These are phyloP conservation scores for Hippocampus kuda DNA, from an alignment of 2,797 vertebrate species.

Conservation along the genomic window DNA sequence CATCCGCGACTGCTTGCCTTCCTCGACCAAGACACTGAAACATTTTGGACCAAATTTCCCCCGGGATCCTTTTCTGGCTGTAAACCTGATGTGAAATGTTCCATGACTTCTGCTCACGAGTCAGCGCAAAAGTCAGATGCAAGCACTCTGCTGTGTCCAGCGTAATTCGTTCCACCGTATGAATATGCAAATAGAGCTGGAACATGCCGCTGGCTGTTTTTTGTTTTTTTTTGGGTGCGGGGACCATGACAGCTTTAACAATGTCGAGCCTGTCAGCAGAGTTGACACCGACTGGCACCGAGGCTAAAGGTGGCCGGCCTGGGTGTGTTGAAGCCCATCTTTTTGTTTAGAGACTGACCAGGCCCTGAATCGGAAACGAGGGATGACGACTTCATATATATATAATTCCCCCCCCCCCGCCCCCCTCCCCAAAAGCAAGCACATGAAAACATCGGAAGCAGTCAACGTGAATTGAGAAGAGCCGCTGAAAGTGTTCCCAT, in stretches of 20 bases:
- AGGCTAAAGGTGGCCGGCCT: slow-evolving; percentile 28
- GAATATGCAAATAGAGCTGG: slow-evolving; percentile 51
- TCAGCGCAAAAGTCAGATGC: slow-evolving; percentile 16
- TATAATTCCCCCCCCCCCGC: slow-evolving; percentile 4
- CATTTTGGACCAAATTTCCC: not conserved
- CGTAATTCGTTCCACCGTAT: slow-evolving; percentile 34
- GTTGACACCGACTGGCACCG: slow-evolving; percentile 34
- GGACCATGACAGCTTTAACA: slow-evolving; percentile 39
- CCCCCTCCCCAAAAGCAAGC: not conserved
- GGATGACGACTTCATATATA: slow-evolving; percentile 10
- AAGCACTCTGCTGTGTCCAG: slow-evolving; percentile 33
- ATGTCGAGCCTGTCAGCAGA: slow-evolving; percentile 40
- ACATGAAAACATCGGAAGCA: slow-evolving; percentile 2
- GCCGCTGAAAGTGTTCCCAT: not conserved
- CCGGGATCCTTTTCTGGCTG: not conserved
- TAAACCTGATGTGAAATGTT: not conserved
- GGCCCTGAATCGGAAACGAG: slow-evolving; percentile 15
- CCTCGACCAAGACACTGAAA: not conserved
- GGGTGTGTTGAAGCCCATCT: slow-evolving; percentile 25
- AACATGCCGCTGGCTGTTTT: slow-evolving; percentile 40
- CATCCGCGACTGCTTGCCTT: not conserved
- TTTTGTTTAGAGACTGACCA: slow-evolving; percentile 20
- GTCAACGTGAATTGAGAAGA: not conserved
- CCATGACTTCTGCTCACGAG: slow-evolving; percentile 6
- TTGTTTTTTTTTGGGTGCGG: not conserved